These are phyloP conservation scores for Xiphophorus maculatus DNA, from an alignment of 2,113 vertebrate species.

Conservation along the genomic window DNA sequence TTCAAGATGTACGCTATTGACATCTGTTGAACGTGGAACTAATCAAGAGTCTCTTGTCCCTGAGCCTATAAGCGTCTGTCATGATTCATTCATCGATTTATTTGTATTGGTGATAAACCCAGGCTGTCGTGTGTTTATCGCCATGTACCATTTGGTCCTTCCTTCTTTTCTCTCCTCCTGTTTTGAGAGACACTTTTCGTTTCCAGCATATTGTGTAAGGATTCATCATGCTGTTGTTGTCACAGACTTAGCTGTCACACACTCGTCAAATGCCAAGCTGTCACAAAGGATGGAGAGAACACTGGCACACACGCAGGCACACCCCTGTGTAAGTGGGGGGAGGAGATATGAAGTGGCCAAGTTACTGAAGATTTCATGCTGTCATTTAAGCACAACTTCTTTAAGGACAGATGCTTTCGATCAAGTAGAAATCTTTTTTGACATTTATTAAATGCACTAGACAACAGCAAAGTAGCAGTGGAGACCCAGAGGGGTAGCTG, in stretches of 20 bases:
- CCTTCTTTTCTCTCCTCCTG: constrained; percentile 47
- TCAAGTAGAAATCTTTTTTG: constrained; percentile 21
- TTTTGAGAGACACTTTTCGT: constrained; percentile 47
- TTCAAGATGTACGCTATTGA: constrained; percentile 32
- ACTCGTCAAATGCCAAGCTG: constrained; percentile 66
- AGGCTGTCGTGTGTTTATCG: constrained; percentile 49
- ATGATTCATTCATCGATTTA: constrained; percentile 53
- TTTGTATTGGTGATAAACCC: constrained; percentile 51
- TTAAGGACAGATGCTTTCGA: constrained; percentile 7
- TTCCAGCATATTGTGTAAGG: constrained; percentile 68
- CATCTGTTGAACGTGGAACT: constrained; percentile 47
- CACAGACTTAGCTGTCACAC: constrained; percentile 66
- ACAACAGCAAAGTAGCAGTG: neutral
- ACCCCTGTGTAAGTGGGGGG: constrained; percentile 18
- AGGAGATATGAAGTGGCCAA: constrained; percentile 37
- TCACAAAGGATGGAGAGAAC: constrained; percentile 42
- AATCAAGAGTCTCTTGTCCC: constrained; percentile 39
- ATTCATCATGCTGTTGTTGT: constrained; percentile 60
- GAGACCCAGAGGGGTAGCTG: neutral
- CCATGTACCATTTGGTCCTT: constrained; percentile 42
- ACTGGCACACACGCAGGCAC: constrained; percentile 6
- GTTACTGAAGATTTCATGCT: constrained; percentile 39
- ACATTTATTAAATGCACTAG: constrained; percentile 32
- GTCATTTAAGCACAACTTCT: constrained; percentile 32
- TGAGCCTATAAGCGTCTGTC: constrained; percentile 31